Base-by-base conservation (phyloP, 2,888 invertebrate genomes). In the Drosophila lacicola region DNA sequence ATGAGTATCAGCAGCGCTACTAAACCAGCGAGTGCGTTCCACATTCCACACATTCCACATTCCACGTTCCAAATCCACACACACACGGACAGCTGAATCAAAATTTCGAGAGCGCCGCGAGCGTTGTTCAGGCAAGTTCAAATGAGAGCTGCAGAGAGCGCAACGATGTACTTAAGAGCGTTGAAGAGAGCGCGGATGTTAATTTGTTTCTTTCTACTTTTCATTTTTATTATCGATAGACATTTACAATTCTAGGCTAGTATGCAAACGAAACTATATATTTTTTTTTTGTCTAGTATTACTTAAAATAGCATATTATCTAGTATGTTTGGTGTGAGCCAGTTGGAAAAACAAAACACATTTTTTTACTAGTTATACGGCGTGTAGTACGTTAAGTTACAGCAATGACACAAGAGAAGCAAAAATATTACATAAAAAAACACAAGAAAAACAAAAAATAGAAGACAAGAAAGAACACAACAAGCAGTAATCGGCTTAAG, bases 1-100 rank as follows among this genome's bases (percentile, higher is more conserved):
- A 98, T 92, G 98, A 98, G 93, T 98, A 97, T 93, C 98, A 98
- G 91, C 98, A 98, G 93, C 95, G 98, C 89, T 98, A 98, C 94
- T 98, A 94, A 44, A 44, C 29, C 56, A 42, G 29, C 33, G 41
- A 41, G 17, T 49, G 37, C 46, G n/a, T 29, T 41, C 55, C 44
- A 55, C 61, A 42, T 58, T 68, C 57, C 58, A 46, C 49, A 42
- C 54, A 61, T 34, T 34, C 13, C 49, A 42, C 54, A 61, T 34
- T 34, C 13, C 34, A 41, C 36, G 14, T 21, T 41, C 50, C 34
- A 36, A 10, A 8, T 13, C 21, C 6, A n/a, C 21, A 54, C 14
- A 17, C 13, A 45, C 17, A 29, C 11, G 36, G 39, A 53, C 4
- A 55, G 14, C 53, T 45, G 14, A 42, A 65, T 50, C 57, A 49